These are phyloP conservation scores for Vimba vimba DNA, from an alignment of 2,113 vertebrate genomes.

Conservation along the genomic window DNA sequence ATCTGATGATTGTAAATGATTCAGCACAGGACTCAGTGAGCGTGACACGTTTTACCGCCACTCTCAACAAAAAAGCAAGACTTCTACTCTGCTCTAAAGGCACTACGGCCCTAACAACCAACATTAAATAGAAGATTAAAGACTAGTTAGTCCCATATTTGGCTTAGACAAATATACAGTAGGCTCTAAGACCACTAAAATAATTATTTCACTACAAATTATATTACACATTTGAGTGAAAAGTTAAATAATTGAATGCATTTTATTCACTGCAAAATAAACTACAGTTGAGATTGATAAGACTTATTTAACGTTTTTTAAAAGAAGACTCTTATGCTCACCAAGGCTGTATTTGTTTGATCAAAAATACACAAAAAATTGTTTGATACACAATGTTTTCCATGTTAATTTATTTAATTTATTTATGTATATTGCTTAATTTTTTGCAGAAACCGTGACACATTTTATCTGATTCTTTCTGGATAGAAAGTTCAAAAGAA, in stretches of 20 bases:
- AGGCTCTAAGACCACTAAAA: neutral
- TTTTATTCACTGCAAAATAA: neutral
- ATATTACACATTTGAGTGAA: neutral
- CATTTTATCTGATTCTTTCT: no score
- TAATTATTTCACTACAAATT: neutral
- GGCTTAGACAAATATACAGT: neutral
- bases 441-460: no score
- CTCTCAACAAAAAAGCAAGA: slow-evolving; percentile 3
- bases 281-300: neutral
- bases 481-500: neutral
- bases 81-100: neutral
- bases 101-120: neutral
- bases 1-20: slow-evolving; percentile 39
- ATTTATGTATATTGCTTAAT: no score
- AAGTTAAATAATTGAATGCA: neutral
- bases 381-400: no score
- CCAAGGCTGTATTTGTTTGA: neutral
- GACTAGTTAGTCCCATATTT: slow-evolving; percentile 1
- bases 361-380: neutral
- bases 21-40: slow-evolving; percentile 19
- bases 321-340: neutral
- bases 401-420: no score
- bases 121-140: neutral
- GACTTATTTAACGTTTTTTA: no score
- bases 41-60: slow-evolving; percentile 13